Base-by-base conservation (phyloP, 2,888 invertebrate genomes). In the Stegophylla sp. region DNA sequence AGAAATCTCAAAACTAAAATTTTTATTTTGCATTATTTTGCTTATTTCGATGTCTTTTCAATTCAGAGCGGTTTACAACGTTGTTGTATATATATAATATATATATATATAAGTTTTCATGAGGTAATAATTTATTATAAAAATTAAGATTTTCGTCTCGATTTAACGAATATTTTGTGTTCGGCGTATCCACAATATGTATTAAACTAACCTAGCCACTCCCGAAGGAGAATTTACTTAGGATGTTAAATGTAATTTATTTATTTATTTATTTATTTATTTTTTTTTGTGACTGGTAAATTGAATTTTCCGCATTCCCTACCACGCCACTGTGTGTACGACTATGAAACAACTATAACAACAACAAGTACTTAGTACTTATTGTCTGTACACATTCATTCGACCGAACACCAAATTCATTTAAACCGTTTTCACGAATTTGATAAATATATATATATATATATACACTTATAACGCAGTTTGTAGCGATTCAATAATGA, bases 391-490 rank as follows among this genome's bases (percentile, higher is more conserved):
- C 59, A 26, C 59, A 26, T 26, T 2, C 26, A 59, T 59, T 59
- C 26, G 12, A 17, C 17, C 61, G 28, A 28, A 17, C 28, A 28
- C 17, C 26, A 34, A 61, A 61, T 61, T 61, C 15, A 26, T 61
- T 61, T 28, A 61, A 61, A 28, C 17, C 7, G 28, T 17, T 61
- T 15, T 28, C 61, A 17, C 1, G 61, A 13, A 28, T 7, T 28
- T 28, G 61, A 5, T 28, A 61, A 28, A 34, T 34, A 23, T 34
- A 34, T 34, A 61, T 61, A 61, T 34, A 7, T 34, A 61, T 34
- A 61, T 61, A 61, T 61, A 28, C 28, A 17, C 61, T 28, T 28
- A 61, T 61, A 61, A 61, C 28, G 28, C 61, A 9, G 56, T 56
- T 56, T 17, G 28, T 17, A 9, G 61, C 34, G 17, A 61, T 61